phyloP scores from a whole-genome alignment of 2,113 vertebrate species.

The Hyla sarda region DNA sequence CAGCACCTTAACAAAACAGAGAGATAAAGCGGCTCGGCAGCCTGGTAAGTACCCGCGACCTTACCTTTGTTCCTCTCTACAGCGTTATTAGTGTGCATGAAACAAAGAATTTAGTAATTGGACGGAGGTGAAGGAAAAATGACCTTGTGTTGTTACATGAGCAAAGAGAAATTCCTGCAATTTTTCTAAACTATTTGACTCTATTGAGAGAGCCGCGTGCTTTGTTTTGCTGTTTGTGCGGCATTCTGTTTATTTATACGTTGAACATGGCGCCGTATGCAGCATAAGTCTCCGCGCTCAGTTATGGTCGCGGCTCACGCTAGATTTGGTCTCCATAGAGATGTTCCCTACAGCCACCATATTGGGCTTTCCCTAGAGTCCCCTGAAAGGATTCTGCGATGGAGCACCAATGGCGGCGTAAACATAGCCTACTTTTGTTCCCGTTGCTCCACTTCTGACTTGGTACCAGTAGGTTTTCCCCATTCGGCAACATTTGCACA shows the following conservation, averaged over 20 bases:
- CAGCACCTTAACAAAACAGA: constrained; percentile 82
- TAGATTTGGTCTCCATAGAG: not conserved
- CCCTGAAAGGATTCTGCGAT: no score
- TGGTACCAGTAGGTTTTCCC: no score
- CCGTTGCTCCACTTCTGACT: no score
- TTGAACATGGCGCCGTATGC: not conserved
- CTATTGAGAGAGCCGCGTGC: not conserved
- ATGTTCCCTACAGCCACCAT: not conserved
- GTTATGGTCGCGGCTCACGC: not conserved
- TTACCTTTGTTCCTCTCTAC: constrained; percentile 69
- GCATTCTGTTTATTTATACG: constrained; percentile 2
- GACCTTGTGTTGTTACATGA: constrained; percentile 66
- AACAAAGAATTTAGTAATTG: constrained; percentile 70
- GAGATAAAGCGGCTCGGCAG: constrained; percentile 75
- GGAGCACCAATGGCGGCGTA: no score
- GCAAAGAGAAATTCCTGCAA: constrained; percentile 41
- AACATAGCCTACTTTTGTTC: no score
- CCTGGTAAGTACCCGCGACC: constrained; percentile 78
- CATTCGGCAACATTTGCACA: no score
- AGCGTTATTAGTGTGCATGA: constrained; percentile 66
- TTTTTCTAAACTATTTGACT: constrained; percentile 33
- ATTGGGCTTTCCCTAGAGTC: not conserved
- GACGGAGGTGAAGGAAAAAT: constrained; percentile 69
- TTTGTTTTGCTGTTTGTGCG: constrained; percentile 12
- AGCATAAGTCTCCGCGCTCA: not conserved